phyloP scores from a whole-genome alignment of 2,113 vertebrate genomes.

The Pan troglodytes region NHGRI_mPanTro3-v2.1_pri NC_072408.2:64359001-64359500 shows the following conservation, averaged over 20 bases:
- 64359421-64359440: neutral
- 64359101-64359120: neutral
- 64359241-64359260: neutral
- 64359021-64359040: neutral
- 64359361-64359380: neutral
- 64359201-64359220: neutral
- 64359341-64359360: neutral
- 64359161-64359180: neutral
- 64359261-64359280: neutral
- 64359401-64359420: neutral
- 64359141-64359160: neutral
- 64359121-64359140: neutral
- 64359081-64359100: neutral
- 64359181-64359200: neutral
- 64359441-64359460: neutral
- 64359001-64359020: neutral
- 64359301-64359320: neutral
- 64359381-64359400: neutral
- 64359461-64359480: neutral
- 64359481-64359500: neutral
- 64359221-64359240: no score
- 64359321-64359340: neutral
- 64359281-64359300: neutral
- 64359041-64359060: neutral
- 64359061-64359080: neutral